Base-by-base conservation (phyloP, 2,113 vertebrate species). In the Diphyllodes magnificus region DNA sequence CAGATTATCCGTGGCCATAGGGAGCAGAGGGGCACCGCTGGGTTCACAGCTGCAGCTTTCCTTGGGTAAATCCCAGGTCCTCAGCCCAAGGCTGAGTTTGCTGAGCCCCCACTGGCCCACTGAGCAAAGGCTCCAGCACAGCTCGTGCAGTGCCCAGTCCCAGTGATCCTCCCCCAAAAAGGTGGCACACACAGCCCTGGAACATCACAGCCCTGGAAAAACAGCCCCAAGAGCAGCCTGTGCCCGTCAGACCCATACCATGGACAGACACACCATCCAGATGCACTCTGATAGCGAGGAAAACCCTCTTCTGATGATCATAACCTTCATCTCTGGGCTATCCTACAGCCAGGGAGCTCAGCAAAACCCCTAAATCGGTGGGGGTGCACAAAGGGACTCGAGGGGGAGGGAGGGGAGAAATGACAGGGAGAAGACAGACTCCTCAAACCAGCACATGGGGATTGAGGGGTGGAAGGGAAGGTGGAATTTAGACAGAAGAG, bases 201-300 rank as follows among this genome's bases (percentile, higher is more conserved):
- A 37, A 56, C 10, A 16, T 3, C 53, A 23, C 45, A 72, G n/a
- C 25, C n/a, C 57, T 22, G 59, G 2, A 51, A 47, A 19, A n/a
- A 10, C 20, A 14, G 13, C 51, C 42, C 16, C 0, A 0, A 25
- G 23, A 1, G 7, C 44, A 15, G 9, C 7, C 28, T 1, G 4
- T 1, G 7, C 44, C 12, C 3, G 0, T 16, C 0, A 1, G 25
- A n/a, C 19, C 44, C 42, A 1, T 0, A 1, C 1, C 0, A 1
- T 3, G 1, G 1, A 5, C 82, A 15, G 57, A 37, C 72, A 76
- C 45, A 27, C 35, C 65, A 31, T 4, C 0, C 0, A 61, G 45
- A 31, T 78, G 57, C 31, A 4, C 15, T 33, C 2, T 1, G 19
- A 3, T 0, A 3, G 16, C 6, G 57, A 56, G 56, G 7, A 25